Base-by-base conservation (phyloP, 2,113 vertebrate species). In the Anolis carolinensis region DNA sequence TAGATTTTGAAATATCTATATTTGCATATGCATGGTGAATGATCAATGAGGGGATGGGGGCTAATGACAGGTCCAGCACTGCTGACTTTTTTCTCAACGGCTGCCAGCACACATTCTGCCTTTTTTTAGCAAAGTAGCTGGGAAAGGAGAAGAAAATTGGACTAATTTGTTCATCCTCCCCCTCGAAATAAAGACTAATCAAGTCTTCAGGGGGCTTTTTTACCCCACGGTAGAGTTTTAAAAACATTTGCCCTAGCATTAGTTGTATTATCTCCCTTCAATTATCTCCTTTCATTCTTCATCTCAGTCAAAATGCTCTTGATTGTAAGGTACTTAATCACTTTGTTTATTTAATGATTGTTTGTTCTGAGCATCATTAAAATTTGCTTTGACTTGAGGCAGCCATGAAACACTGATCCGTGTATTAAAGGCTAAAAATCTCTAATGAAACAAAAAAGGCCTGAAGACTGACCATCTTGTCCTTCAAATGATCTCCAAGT, bases 301-400 rank as follows among this genome's bases (percentile, higher is more conserved):
- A 59, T 25, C 62, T 77, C 30, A 36, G 88, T 86, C 83, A 82
- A 88, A 88, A 73, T 85, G 82, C 32, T 59, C 39, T 55, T 91
- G 87, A 89, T 70, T 88, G 85, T 90, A 86, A 87, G 87, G 18
- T 81, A 90, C 44, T 89, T 88, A 87, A 62, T 0, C 10, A 52
- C 81, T 83, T 83, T 89, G 81, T 90, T 92, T 87, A 83, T 91
- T 93, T 89, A 93, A 93, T 82, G 93, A 87, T 87, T 90, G 59
- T 93, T 85, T 92, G 39, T 78, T 91, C 81, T 92, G 92, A 93
- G 90, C 92, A 89, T 95, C 94, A 88, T 93, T 96, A 95, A 92
- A 93, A 92, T 74, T 44, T 71, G 76, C 81, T 82, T 2, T 36
- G 50, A 86, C 93, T 75, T 39, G 88, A 93, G 90, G 86, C 93